These are phyloP conservation scores for Setipinna tenuifilis DNA, from an alignment of 2,797 vertebrate species.

Conservation along the genomic window DNA sequence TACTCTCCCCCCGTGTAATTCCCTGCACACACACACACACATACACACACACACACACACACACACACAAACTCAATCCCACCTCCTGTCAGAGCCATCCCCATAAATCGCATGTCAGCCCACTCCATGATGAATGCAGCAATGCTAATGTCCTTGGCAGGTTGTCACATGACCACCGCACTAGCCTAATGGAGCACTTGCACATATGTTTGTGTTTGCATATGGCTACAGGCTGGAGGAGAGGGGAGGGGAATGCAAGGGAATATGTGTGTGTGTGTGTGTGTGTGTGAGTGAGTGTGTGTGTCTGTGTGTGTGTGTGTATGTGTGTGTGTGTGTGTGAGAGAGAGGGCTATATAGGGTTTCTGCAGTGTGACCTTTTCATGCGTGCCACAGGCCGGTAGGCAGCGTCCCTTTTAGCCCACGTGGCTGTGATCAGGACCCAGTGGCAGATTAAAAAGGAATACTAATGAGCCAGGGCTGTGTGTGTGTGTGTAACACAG, in stretches of 20 bases:
- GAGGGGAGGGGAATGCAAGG: not conserved
- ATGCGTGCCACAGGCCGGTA: not conserved
- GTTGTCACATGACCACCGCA: conserved; percentile 42
- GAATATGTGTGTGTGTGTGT: too few species aligned
- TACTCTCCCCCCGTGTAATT: not conserved
- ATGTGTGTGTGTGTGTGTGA: too few species aligned
- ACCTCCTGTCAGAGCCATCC: conserved; percentile 6
- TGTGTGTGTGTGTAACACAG: not conserved
- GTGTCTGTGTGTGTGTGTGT: too few species aligned
- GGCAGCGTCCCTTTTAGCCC: not conserved
- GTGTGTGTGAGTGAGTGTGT: too few species aligned
- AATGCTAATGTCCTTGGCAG: conserved; percentile 56
- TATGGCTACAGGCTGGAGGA: not conserved
- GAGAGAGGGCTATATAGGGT: not conserved
- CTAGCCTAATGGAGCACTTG: conserved; percentile 32
- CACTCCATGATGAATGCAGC: conserved; percentile 57
- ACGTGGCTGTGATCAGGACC: not conserved
- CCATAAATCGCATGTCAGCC: not conserved
- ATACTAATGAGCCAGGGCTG: not conserved
- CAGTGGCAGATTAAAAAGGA: not conserved
- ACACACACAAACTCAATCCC: not conserved
- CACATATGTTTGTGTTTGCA: conserved; percentile 45
- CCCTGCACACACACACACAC: not conserved
- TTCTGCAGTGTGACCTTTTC: conserved; percentile 11
- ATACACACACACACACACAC: not conserved